Evolutionary conservation across 2,888 invertebrate genomes (phyloP), one percentile per base, ranked within the genome.

Genomic region (Philonicus albiceps): DNA sequence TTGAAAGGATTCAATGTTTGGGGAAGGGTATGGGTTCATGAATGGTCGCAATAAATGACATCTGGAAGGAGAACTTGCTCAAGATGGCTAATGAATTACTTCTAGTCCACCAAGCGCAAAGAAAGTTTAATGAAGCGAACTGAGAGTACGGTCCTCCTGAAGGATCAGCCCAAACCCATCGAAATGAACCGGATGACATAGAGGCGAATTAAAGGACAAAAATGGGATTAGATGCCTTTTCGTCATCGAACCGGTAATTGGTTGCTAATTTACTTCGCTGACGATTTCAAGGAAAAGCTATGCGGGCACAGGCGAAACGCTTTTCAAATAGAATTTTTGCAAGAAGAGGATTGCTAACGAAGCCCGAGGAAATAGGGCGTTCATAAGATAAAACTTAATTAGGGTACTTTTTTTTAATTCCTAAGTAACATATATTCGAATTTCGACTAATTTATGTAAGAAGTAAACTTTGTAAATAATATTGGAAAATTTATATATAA

Each of bases 1-100:
- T 40, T 49, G 64, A 64, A 64, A 64, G n/a, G 22, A 19, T 7
- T 64, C 8, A 27, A 5, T 64, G 27, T 22, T 37, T 22, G 27
- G 8, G 6, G 3, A 0, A 3, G n/a, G 8, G 55, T 11, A 22
- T 0, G 8, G 4, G 49, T 16, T 1, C 2, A 8, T 7, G 19
- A 22, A 64, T 64, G 64, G 64, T 64, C 64, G 64, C 64, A 74
- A 31, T 74, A 74, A 74, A 31, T 34, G 74, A 74, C 78, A 78
- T 37, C 40, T 76, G 76, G 76, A 76, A 40, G 22, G 40, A 76
- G 76, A n/a, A 37, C 40, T n/a, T 40, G 19, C 76, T 76, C 22
- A n/a, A 76, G 76, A 40, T 49, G 49, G 78, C 27, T 78, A 49
- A 78, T 78, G 49, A 49, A 78, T 78, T 78, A 78, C 49, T 78